Conservation (phyloP, 92 coral and sea anemone genomes). For the Muricea muricata region DNA sequence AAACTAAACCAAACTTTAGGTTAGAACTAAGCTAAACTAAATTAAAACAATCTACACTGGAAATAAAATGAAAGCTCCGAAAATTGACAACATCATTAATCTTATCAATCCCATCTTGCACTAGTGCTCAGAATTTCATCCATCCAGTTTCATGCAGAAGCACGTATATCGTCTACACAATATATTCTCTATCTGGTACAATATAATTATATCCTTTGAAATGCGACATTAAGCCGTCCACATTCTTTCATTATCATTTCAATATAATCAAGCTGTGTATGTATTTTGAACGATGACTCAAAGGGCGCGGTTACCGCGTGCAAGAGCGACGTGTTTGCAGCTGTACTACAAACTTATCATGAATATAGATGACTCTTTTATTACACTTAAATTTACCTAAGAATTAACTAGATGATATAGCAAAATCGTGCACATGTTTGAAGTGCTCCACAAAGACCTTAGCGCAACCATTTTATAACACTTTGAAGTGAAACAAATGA, state of each 20-base stretch:
- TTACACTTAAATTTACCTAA: not conserved
- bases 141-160: too few species aligned
- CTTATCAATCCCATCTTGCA: too few species aligned
- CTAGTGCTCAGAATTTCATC: too few species aligned
- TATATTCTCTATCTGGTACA: not conserved
- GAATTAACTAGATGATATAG: not conserved
- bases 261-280: not conserved
- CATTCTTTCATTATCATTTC: not conserved
- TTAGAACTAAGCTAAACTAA: too few species aligned
- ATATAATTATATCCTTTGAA: not conserved
- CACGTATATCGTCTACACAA: too few species aligned
- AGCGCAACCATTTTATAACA: not conserved
- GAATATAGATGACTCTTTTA: not conserved
- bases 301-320: not conserved
- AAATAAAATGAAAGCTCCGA: too few species aligned
- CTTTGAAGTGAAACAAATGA: not conserved
- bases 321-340: not conserved
- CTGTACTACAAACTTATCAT: not conserved
- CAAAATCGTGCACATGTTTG: not conserved
- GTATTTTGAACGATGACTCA: conserved; percentile 11
- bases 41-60: too few species aligned
- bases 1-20: too few species aligned
- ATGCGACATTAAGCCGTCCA: not conserved
- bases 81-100: too few species aligned
- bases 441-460: not conserved